Conservation (phyloP, 2,888 invertebrate genomes). For the Athalia rosae region DNA sequence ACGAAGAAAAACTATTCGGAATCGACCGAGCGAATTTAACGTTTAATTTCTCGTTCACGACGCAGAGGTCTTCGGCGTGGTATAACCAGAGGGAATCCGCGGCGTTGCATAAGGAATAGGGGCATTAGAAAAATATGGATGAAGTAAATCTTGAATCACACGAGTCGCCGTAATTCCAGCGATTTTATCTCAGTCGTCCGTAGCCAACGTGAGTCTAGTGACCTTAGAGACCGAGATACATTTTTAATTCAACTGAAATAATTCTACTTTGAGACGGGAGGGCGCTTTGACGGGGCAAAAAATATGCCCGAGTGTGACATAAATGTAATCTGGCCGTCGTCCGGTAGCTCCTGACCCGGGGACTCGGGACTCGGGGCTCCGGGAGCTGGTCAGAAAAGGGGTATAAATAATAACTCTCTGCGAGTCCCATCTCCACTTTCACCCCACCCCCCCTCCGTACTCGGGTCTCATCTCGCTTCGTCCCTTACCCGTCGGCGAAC, state of each 20-base stretch:
- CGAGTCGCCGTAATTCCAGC: constrained; percentile 5
- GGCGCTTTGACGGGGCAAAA: constrained; percentile 63
- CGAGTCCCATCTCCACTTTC: constrained; percentile 42
- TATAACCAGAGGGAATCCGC: background rate
- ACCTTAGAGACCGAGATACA: constrained; percentile 55
- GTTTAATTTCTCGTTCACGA: background rate
- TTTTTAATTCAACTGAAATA: constrained; percentile 71
- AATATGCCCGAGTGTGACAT: constrained; percentile 45
- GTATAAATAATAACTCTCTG: constrained; percentile 60
- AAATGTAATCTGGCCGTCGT: constrained; percentile 45
- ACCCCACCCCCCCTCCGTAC: constrained; percentile 33
- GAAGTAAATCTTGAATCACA: constrained; percentile 17
- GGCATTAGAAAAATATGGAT: background rate
- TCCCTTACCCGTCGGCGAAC: constrained; percentile 29
- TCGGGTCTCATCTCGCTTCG: constrained; percentile 32
- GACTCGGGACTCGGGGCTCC: background rate
- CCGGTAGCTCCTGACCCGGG: constrained; percentile 25
- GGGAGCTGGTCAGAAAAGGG: constrained; percentile 56
- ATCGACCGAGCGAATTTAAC: background rate
- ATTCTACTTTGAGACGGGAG: constrained; percentile 69
- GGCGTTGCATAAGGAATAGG: background rate
- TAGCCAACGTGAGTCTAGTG: constrained; percentile 17
- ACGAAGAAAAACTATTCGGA: background rate
- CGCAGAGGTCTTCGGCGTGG: too few relatives aligned
- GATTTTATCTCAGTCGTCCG: constrained; percentile 10